Base-by-base conservation (phyloP, 2,797 vertebrate genomes). In the Spinus pinus region DNA sequence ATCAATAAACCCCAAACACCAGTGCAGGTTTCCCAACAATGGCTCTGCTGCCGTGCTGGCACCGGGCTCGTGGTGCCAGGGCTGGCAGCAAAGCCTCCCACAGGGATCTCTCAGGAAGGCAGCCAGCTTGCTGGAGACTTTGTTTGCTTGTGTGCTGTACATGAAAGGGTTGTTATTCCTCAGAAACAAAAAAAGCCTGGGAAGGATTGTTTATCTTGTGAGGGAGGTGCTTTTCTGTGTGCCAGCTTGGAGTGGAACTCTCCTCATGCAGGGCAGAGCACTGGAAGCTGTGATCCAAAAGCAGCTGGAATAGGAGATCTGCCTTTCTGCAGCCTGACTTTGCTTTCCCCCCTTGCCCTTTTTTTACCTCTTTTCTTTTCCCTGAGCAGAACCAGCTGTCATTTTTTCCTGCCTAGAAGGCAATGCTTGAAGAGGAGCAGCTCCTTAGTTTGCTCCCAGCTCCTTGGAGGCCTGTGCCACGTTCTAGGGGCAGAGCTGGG, bases 1-100 rank as follows among this genome's bases (percentile, higher is more conserved):
- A 98, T 98, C 98, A 98, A 97, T 99, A 98, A 99, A 98, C 98
- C 98, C 69, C 93, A 88, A 95, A 86, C 97, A 91, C 88, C 97
- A 97, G 62, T 67, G 49, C 97, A 95, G 85, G 94, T 98, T 98
- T 96, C 92, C 97, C 97, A 98, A 97, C 97, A 96, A 96, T 93
- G 83, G 90, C 56, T 97, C 97, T 95, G 77, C 96, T 98, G 97
- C 96, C 42, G 57, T 64, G 18, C 82, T 97, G 96, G 97, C 97
- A 97, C 96, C 49, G 14, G 79, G 67, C 96, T 94, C 23, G 19
- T 67, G 39, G 51, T 96, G 94, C 93, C 89, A 97, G 79, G 60
- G 53, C 60, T 95, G 97, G 94, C 90, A 80, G 95, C 94, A 95
- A 96, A 82, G 85, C 93, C 81, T 84, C 89, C 86, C 72, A 20